These are phyloP conservation scores for Drosophila novamexicana DNA, from an alignment of 1,140 invertebrate species.

Conservation along the genomic window DNA sequence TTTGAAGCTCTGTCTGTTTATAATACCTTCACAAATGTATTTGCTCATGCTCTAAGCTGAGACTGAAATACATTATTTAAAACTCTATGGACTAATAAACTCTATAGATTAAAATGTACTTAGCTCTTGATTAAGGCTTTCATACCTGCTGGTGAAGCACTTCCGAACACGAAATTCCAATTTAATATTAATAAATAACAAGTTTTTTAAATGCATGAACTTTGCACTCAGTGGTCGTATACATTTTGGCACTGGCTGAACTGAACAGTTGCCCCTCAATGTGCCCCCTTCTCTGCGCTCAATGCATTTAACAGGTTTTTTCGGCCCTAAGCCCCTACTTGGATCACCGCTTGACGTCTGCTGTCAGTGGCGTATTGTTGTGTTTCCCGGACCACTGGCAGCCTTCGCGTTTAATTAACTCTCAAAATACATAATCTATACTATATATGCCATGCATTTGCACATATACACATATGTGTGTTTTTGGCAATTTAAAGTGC, in stretches of 20 bases:
- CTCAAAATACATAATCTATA: constrained; percentile 44
- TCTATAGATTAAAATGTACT: too few species aligned
- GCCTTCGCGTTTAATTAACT: constrained; percentile 61
- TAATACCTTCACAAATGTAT: too few species aligned
- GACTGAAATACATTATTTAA: too few species aligned
- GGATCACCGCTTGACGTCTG: not conserved
- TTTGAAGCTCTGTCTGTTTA: too few species aligned
- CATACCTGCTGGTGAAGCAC: too few species aligned
- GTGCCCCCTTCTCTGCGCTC: not conserved
- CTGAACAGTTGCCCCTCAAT: not conserved
- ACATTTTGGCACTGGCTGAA: constrained; percentile 1
- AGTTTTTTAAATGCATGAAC: not conserved
- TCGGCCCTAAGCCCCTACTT: too few species aligned
- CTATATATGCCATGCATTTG: not conserved
- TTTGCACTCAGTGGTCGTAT: constrained; percentile 2
- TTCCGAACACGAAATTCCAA: too few species aligned
- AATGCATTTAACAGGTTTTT: constrained; percentile 7
- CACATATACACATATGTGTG: not conserved
- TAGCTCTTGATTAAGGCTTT: too few species aligned
- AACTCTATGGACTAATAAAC: too few species aligned
- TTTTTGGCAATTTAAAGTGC: constrained; percentile 36
- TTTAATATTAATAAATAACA: too few species aligned
- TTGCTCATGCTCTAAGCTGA: too few species aligned
- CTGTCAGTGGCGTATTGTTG: constrained; percentile 4
- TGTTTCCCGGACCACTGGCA: constrained; percentile 14